Percentiles rank a stretch among this genome's conserved stretches.
Evolutionary conservation across 2,888 invertebrate species (phyloP).

Genomic region (Dioctria rufipes): DNA sequence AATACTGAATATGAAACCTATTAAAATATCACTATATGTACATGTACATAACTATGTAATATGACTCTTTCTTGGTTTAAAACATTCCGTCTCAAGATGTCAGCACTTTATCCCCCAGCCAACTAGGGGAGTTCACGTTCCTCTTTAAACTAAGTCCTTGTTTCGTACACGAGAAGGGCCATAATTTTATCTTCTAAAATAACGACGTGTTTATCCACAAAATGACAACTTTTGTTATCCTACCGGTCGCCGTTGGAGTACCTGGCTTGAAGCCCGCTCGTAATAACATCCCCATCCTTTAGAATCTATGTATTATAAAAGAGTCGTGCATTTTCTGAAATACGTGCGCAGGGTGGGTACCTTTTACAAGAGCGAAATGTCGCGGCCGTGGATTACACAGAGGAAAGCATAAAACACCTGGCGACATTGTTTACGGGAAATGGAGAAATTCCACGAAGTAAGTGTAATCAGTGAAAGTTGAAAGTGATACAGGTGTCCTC

Average conservation of each 20-base stretch:
- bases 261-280: conserved; percentile 5
- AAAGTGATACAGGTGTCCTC: conserved; percentile 55
- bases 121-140: background rate
- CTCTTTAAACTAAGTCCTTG: too few species aligned
- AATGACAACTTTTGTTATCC: conserved; percentile 57
- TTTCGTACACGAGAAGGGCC: background rate
- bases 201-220: conserved; percentile 58
- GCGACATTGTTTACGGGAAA: conserved; percentile 24
- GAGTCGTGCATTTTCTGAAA: conserved; percentile 9
- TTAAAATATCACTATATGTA: conserved; percentile 29
- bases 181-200: conserved; percentile 54
- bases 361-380: background rate
- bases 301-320: background rate
- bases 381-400: background rate
- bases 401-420: conserved; percentile 31
- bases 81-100: conserved; percentile 19
- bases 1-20: background rate
- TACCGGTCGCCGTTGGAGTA: conserved; percentile 18
- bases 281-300: conserved; percentile 22
- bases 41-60: background rate
- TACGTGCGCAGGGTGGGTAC: background rate
- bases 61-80: background rate
- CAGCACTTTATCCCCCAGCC: background rate
- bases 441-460: conserved; percentile 19
- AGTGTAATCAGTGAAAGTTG: conserved; percentile 48